Evolutionary conservation across 1,140 invertebrate genomes (phyloP).

Genomic region (Cotesia glomerata): DNA sequence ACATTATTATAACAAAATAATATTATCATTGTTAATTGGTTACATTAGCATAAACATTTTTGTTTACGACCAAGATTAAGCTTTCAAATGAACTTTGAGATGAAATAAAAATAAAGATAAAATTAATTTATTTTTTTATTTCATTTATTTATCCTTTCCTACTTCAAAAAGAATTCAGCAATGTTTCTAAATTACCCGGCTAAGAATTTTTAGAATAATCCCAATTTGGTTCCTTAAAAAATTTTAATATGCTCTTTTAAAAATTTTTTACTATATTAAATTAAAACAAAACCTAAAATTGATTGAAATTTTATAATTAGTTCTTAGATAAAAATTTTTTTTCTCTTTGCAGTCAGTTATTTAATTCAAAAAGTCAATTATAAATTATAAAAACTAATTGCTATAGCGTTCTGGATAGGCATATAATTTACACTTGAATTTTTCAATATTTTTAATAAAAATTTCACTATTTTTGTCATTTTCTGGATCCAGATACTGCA

Average conservation of each 20-base stretch:
- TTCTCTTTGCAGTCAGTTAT: not conserved
- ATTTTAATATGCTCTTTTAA: no score
- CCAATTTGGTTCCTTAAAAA: no score
- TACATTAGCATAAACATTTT: not conserved
- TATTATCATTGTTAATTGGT: constrained; percentile 25
- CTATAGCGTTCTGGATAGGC: constrained; percentile 45
- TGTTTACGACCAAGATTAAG: constrained; percentile 13
- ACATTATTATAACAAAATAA: constrained; percentile 27
- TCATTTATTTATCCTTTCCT: no score
- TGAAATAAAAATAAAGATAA: not conserved
- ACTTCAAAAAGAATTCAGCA: no score
- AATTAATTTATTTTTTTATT: not conserved
- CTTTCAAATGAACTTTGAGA: not conserved
- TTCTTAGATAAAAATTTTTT: not conserved
- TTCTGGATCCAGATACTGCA: constrained; percentile 38
- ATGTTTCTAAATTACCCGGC: no score
- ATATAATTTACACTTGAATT: constrained; percentile 46
- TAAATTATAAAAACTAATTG: no score
- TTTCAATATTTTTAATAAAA: constrained; percentile 38
- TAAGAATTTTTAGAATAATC: no score
- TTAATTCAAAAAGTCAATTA: no score
- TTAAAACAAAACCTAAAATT: no score
- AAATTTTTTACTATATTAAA: no score
- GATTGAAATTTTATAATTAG: no score
- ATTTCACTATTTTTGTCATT: constrained; percentile 29